Evolutionary conservation across 2,113 vertebrate genomes (phyloP), one percentile per base, ranked within the genome.

Genomic region (Cebus imitator): DNA sequence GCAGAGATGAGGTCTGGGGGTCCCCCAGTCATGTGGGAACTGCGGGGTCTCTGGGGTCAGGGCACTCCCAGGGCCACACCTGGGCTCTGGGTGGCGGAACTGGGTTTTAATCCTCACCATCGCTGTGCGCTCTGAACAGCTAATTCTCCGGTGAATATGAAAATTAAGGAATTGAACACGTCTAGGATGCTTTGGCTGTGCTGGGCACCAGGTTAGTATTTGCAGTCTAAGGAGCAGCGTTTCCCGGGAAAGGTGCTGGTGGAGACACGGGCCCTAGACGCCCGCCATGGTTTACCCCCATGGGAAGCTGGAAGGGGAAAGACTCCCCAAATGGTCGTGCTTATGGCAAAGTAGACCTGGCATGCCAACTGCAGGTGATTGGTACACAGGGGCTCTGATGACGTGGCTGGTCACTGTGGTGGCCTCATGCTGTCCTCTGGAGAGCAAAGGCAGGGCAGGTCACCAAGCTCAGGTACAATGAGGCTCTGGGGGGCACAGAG

Each of bases 221-320:
- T 7, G 5, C 20, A 23, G 2, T 3, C 0, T 0, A 37, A 17
- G 73, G 48, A 32, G 11, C 0, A 13, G 48, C 0, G 0, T 7
- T 13, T 55, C 35, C 0, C 0, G 2, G 23, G 40, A 68, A 50
- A 43, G 8, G 40, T 1, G 11, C 70, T 16, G 27, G 55, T 8
- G 45, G 14, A 2, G 6, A 76, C 64, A 1, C 25, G 32, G 40
- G 25, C 3, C 8, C 3, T 3, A 58, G 20, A 23, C 1, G 8
- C 4, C 1, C 2, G 2, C 3, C 2, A 30, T 2, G 13, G 45
- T 6, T 8, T 2, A 20, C n/a, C 37, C 2, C 5, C 5, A 20
- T 0, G 48, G 73, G n/a, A 37, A 32, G 17, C 37, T 61, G 5
- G 5, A 43, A 55, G 72, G 35, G 45, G 64, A 70, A 3, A 84